Conservation (phyloP, 2,113 vertebrate genomes). For the Aegithalos caudatus region DNA sequence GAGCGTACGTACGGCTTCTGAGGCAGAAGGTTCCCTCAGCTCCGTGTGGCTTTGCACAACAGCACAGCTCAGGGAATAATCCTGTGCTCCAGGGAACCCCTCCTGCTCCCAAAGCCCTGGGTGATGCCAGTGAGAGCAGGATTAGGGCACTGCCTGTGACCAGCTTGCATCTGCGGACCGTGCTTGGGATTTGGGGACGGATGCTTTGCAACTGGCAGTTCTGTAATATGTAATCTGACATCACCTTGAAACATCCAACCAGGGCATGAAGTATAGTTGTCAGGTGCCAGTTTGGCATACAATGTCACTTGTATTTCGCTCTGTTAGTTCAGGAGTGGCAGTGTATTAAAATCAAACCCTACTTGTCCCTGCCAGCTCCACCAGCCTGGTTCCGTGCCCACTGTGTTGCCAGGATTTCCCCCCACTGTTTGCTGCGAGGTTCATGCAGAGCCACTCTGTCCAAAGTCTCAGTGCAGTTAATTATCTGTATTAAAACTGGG, state of each 20-base stretch:
- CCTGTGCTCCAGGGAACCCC: neutral
- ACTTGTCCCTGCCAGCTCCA: slow-evolving; percentile 49
- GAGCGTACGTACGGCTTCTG: accelerated
- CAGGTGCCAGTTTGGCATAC: slow-evolving; percentile 50
- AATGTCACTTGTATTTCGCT: neutral
- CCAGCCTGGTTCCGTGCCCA: slow-evolving; percentile 38
- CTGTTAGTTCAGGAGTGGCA: slow-evolving; percentile 58
- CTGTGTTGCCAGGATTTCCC: slow-evolving; percentile 33
- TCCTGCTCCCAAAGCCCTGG: neutral
- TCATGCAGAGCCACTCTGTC: slow-evolving; percentile 36
- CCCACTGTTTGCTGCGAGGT: slow-evolving; percentile 46
- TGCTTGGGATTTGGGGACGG: neutral
- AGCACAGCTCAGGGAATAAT: neutral
- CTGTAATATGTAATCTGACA: slow-evolving; percentile 59
- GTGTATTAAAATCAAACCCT: slow-evolving; percentile 61
- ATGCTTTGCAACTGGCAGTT: slow-evolving; percentile 9
- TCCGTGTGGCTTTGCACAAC: neutral
- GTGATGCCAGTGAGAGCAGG: neutral
- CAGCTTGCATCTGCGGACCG: accelerated
- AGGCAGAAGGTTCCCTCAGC: neutral
- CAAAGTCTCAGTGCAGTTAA: slow-evolving; percentile 60
- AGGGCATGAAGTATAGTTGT: slow-evolving; percentile 50
- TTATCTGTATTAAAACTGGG: slow-evolving; percentile 55
- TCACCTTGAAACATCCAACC: slow-evolving; percentile 65
- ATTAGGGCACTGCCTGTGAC: neutral